Conservation (phyloP, 1,140 invertebrate species). For the Scaptomyza graminum region DNA sequence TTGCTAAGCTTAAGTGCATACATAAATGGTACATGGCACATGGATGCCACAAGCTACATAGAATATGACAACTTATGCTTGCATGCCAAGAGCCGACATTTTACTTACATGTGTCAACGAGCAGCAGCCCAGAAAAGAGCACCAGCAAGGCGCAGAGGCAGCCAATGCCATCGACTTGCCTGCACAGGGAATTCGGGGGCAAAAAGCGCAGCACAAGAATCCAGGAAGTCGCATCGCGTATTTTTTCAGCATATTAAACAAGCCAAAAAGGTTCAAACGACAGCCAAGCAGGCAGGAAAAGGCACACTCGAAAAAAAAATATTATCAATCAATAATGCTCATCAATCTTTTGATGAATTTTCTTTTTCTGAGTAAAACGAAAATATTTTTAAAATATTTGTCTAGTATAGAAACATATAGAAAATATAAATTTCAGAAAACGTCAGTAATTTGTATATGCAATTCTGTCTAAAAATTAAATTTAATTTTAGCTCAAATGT, state of each 20-base stretch:
- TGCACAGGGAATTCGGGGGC: constrained; percentile 15
- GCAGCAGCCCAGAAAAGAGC: constrained; percentile 36
- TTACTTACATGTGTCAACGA: constrained; percentile 55
- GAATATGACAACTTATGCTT: constrained; percentile 20
- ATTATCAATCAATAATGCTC: too few relatives aligned
- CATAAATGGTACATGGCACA: background rate
- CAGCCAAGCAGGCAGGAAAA: constrained; percentile 2
- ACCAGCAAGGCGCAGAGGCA: background rate
- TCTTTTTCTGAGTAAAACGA: too few relatives aligned
- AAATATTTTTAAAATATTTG: too few relatives aligned
- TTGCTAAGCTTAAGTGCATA: background rate
- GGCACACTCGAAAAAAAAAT: too few relatives aligned
- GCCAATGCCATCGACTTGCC: constrained; percentile 14
- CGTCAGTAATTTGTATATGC: too few relatives aligned
- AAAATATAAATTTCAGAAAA: too few relatives aligned
- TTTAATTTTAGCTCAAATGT: too few relatives aligned
- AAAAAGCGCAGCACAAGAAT: constrained; percentile 39
- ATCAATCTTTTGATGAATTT: too few relatives aligned
- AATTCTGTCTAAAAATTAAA: too few relatives aligned
- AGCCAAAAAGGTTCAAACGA: constrained; percentile 58
- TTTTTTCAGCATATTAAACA: constrained; percentile 81
- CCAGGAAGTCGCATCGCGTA: constrained; percentile 69
- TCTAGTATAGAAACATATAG: too few relatives aligned
- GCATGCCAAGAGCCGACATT: constrained; percentile 40
- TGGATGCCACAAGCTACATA: background rate